Base-by-base conservation (phyloP, 2,113 vertebrate species). In the Cryptomyrus ogoouensis region DNA sequence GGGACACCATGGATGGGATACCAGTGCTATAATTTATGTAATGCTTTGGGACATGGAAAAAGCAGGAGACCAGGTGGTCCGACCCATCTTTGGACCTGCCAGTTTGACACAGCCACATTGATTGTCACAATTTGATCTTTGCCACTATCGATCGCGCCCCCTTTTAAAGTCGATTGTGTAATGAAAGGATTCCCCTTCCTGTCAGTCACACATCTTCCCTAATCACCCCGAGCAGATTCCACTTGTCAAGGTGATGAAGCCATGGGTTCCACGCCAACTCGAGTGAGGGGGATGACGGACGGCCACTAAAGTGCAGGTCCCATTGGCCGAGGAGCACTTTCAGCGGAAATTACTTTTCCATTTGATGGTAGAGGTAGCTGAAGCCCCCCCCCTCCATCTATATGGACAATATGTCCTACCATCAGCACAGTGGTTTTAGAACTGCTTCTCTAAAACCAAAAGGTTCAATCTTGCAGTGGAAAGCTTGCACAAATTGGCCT, bases 131-230 rank as follows among this genome's bases (percentile, higher is more conserved):
- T 94, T 94, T 94, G 93, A 93, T 94, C 93, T 93, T 93, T 94
- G 58, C 88, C 42, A 5, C 47, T 94, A 94, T 92, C 92, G 95
- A 96, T 95, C 94, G 94, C 91, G 91, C 91, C 56, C 93, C 92
- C 92, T 95, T 95, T 83, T 56, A 44, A 56, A 88, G 31, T 31
- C 87, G 13, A n/a, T 53, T 90, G 93, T 94, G 94, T 94, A 94
- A 95, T 95, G 95, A 94, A 95, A 95, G 95, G 95, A 94, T 94
- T 95, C 95, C 93, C 95, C 92, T 92, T 91, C 91, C 50, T 95
- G 95, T 95, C 95, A 95, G 90, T 95, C 94, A 94, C 89, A 93
- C 94, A 95, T 95, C 95, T 92, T 80, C 58, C 91, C 91, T 93
- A 91, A 92, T 95, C 94, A 93, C 93, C 91, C 86, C 7, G 85